Evolutionary conservation across 2,888 invertebrate genomes (phyloP).

Genomic region (Odontothrips loti): DNA sequence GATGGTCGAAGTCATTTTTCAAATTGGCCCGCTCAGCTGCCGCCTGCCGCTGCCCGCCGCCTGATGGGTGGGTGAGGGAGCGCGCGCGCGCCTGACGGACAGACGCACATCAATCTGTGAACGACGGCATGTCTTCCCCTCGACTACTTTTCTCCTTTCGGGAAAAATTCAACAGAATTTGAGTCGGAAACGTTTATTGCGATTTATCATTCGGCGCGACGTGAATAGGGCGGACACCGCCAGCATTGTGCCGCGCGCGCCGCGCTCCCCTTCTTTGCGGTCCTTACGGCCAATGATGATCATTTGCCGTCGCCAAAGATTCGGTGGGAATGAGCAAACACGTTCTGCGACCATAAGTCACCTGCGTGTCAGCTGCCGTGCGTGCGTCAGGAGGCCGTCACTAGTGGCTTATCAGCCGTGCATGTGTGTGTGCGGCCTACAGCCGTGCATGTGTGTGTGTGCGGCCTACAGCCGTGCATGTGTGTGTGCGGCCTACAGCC

Average conservation of each 20-base stretch:
- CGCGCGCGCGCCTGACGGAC: neutral
- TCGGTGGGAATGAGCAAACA: neutral
- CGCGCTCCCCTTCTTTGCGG: neutral
- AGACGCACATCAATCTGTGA: neutral
- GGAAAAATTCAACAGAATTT: conserved; percentile 16
- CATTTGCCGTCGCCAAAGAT: neutral
- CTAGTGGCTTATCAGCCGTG: no score
- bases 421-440: no score
- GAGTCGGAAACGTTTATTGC: conserved; percentile 18
- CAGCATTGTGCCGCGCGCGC: neutral
- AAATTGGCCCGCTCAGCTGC: neutral
- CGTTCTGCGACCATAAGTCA: conserved; percentile 1
- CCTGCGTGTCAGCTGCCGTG: neutral
- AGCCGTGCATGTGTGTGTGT: no score
- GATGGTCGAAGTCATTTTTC: neutral
- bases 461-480: no score
- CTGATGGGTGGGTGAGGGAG: neutral
- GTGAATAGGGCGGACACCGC: neutral
- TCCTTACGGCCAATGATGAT: neutral
- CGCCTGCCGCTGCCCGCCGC: neutral
- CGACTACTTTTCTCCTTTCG: neutral
- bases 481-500: no score
- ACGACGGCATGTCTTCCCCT: neutral
- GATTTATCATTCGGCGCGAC: conserved; percentile 15
- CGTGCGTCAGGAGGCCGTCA: no score